A percentile compares a stretch with the other conserved stretches of the same genome.
phyloP scores from a whole-genome alignment of 2,797 vertebrate species.

The Hylomyscus alleni region DNA sequence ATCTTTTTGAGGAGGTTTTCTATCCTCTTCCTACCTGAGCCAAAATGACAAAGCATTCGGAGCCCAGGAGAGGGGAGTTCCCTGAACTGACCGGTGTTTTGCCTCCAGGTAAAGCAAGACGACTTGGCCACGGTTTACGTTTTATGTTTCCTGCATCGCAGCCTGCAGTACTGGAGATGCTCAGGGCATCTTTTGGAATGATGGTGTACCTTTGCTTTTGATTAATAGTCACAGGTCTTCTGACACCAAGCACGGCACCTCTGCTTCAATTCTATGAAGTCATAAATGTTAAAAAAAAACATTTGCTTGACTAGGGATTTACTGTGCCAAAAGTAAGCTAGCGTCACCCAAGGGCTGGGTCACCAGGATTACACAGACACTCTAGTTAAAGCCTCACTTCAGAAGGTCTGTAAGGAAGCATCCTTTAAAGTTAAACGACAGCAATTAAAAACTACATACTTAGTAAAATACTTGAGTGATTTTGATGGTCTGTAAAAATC shows the following conservation, averaged over 20 bases:
- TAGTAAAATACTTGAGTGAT: slow-evolving; percentile 22
- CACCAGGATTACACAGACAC: slow-evolving; percentile 36
- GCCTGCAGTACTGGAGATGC: not conserved
- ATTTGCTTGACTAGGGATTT: slow-evolving; percentile 64
- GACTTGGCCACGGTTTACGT: not conserved
- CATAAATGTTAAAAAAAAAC: slow-evolving; percentile 70
- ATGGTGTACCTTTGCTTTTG: not conserved
- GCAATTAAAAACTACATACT: slow-evolving; percentile 66
- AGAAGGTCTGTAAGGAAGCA: slow-evolving; percentile 37
- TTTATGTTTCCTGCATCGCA: not conserved
- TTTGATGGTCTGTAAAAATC: slow-evolving; percentile 51
- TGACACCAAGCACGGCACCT: slow-evolving; percentile 57
- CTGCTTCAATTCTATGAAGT: slow-evolving; percentile 60
- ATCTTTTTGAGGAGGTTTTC: slow-evolving; percentile 38
- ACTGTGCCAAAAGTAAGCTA: slow-evolving; percentile 55
- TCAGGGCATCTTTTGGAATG: not conserved
- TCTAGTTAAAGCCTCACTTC: slow-evolving; percentile 49
- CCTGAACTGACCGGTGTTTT: not conserved
- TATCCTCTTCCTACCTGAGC: slow-evolving; percentile 19
- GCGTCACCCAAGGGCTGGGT: slow-evolving; percentile 34
- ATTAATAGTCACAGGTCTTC: slow-evolving; percentile 56
- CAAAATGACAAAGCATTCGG: slow-evolving; percentile 11
- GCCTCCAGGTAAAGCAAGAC: slow-evolving; percentile 12
- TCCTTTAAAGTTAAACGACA: slow-evolving; percentile 56
- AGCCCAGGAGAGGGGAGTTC: not conserved